Percentiles rank a stretch among this genome's conserved stretches.
These are phyloP conservation scores for Pelmatolapia mariae DNA, from an alignment of 2,113 vertebrate genomes.

Conservation along the genomic window DNA sequence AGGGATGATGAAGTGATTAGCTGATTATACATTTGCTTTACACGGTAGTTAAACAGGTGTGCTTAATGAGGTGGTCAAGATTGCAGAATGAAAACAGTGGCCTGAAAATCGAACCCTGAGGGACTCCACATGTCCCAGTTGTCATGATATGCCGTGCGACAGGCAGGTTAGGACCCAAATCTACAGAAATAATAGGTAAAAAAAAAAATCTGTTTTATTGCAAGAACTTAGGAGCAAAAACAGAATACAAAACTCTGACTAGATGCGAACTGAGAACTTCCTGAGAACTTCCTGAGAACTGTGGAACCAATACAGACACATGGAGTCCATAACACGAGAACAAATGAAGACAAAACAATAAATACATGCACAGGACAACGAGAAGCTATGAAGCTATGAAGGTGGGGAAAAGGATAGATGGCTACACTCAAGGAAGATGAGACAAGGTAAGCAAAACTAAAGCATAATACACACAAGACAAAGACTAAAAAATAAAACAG, in stretches of 20 bases:
- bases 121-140: not conserved
- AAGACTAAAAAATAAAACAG: not conserved
- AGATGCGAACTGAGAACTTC: not conserved
- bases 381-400: not conserved
- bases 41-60: not conserved
- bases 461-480: not conserved
- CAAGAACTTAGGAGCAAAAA: not conserved
- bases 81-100: not conserved
- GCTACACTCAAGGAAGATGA: not conserved
- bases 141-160: not conserved
- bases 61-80: not conserved
- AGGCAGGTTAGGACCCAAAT: not conserved
- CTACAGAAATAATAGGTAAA: not conserved
- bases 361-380: not conserved
- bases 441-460: not conserved
- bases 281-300: not conserved
- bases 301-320: not conserved
- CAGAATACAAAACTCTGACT: not conserved
- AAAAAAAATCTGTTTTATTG: not conserved
- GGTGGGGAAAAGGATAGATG: not conserved
- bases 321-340: not conserved
- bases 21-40: not conserved
- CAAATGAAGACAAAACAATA: not conserved
- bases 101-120: not conserved
- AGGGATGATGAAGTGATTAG: not conserved